Evolutionary conservation across 2,888 invertebrate genomes (phyloP).

Genomic region (Scaeva pyrastri): DNA sequence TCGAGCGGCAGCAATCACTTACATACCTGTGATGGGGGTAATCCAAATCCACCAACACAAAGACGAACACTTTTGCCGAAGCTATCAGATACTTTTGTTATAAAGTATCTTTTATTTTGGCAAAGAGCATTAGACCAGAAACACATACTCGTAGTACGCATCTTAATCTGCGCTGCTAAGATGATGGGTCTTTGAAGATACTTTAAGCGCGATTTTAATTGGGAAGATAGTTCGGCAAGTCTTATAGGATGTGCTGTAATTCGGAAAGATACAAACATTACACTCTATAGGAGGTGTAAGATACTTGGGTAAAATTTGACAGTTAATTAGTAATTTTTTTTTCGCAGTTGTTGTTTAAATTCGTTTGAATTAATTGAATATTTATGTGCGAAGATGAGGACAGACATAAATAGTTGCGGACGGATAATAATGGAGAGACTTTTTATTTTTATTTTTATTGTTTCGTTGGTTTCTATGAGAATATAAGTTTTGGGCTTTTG

Average conservation of each 20-base stretch:
- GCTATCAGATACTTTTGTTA: conserved; percentile 1
- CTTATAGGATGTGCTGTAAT: conserved; percentile 11
- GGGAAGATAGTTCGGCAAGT: conserved; percentile 48
- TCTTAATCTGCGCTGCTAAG: neutral
- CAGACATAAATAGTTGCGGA: neutral
- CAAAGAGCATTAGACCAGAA: conserved; percentile 25
- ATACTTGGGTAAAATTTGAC: conserved; percentile 22
- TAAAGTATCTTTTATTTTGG: conserved; percentile 39
- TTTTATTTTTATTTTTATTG: neutral
- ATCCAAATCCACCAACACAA: conserved; percentile 17
- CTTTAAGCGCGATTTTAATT: conserved; percentile 59
- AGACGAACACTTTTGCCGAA: neutral
- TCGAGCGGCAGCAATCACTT: neutral
- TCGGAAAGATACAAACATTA: neutral
- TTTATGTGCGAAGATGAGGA: conserved; percentile 33
- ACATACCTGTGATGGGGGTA: conserved; percentile 2
- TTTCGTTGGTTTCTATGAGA: neutral
- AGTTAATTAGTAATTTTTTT: conserved; percentile 57
- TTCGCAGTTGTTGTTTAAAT: conserved; percentile 40
- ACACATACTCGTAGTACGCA: conserved; percentile 31
- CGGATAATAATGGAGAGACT: conserved; percentile 8
- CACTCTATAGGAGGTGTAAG: neutral
- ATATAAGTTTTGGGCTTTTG: conserved; percentile 9
- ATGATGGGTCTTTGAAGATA: conserved; percentile 42
- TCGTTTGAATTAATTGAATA: conserved; percentile 36